These are phyloP conservation scores for Aselliscus stoliczkanus DNA, from an alignment of 2,797 vertebrate genomes.

Conservation along the genomic window DNA sequence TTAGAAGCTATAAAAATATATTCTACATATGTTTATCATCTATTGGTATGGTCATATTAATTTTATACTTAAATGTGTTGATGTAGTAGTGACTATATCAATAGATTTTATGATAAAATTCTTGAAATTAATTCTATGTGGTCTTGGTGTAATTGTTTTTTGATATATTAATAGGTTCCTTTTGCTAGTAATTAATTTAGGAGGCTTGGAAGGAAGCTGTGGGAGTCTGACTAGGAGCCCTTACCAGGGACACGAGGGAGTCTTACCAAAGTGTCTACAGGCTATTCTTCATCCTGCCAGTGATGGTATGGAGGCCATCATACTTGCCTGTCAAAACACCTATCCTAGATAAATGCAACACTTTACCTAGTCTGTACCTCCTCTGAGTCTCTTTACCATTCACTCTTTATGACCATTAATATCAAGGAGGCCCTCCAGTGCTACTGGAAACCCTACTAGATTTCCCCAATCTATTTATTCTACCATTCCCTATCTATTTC, in stretches of 20 bases:
- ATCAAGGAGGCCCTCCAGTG: not conserved
- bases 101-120: not conserved
- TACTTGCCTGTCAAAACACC: not conserved
- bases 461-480: not conserved
- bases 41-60: not conserved
- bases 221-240: not conserved
- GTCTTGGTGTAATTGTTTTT: not conserved
- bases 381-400: not conserved
- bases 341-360: not conserved
- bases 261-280: not conserved
- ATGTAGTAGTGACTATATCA: not conserved
- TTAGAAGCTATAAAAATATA: not conserved
- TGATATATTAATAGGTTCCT: not conserved
- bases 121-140: not conserved
- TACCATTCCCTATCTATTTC: not conserved
- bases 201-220: not conserved
- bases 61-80: not conserved
- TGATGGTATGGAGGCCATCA: not conserved
- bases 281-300: not conserved
- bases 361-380: not conserved
- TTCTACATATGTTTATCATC: not conserved
- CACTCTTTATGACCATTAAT: not conserved
- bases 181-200: not conserved
- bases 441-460: not conserved
- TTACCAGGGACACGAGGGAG: not conserved